A percentile compares a stretch with the other conserved stretches of the same genome.
These are phyloP conservation scores for Pseudeuparius sepicola DNA, from an alignment of 2,888 invertebrate genomes.

Conservation along the genomic window DNA sequence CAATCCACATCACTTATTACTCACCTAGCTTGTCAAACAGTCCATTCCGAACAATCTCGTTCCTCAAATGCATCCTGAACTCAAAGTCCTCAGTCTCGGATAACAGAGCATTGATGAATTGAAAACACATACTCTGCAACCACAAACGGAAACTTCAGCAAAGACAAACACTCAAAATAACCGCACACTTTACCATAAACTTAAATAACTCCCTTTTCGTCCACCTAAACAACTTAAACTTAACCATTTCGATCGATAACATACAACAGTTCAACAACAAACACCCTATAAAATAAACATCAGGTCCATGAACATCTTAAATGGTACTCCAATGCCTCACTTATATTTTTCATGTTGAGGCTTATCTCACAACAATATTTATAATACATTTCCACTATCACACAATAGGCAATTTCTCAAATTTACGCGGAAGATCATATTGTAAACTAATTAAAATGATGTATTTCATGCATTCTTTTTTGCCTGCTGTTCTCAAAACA, in stretches of 20 bases:
- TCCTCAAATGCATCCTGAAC: conserved; percentile 84
- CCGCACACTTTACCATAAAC: conserved; percentile 29
- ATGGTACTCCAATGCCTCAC: too few species aligned
- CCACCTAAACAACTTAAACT: conserved; percentile 20
- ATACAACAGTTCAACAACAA: neutral
- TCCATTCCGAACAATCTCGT: conserved; percentile 92
- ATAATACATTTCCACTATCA: too few species aligned
- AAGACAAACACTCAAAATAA: too few species aligned
- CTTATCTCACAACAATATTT: too few species aligned
- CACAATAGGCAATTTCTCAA: too few species aligned
- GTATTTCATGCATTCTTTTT: too few species aligned
- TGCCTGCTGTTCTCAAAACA: too few species aligned
- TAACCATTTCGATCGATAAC: conserved; percentile 10
- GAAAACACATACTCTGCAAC: conserved; percentile 75
- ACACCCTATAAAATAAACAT: conserved; percentile 7
- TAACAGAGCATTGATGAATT: conserved; percentile 88
- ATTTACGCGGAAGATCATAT: too few species aligned
- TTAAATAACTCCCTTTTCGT: conserved; percentile 25
- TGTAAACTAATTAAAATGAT: too few species aligned
- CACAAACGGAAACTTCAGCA: conserved; percentile 1
- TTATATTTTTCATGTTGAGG: too few species aligned
- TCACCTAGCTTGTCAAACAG: conserved; percentile 70
- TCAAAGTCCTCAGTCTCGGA: conserved; percentile 84
- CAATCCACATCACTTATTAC: too few species aligned
- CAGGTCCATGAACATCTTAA: too few species aligned